Conservation (phyloP, 1,140 invertebrate species). For the Magallana angulata region DNA sequence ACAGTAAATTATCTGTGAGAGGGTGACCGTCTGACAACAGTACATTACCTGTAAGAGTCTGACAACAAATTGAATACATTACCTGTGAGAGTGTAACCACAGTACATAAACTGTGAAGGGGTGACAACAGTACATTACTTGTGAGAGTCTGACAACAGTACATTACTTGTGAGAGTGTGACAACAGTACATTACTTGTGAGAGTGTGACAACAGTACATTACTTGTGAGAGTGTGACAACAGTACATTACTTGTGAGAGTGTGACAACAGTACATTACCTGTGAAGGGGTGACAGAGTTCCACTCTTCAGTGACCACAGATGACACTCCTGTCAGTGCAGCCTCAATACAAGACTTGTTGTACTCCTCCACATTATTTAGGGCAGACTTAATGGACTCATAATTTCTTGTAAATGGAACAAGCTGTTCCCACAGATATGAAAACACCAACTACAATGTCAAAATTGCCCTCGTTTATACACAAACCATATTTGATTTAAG, state of each 20-base stretch:
- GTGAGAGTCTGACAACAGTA: constrained; percentile 86
- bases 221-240: constrained; percentile 84
- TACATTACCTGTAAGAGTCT: constrained; percentile 89
- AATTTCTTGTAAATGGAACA: constrained; percentile 91
- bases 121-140: constrained; percentile 92
- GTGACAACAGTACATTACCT: constrained; percentile 83
- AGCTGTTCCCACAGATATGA: constrained; percentile 89
- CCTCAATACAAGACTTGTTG: constrained; percentile 91
- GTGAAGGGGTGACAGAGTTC: constrained; percentile 87
- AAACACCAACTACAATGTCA: constrained; percentile 84
- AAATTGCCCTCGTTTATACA: too few species aligned
- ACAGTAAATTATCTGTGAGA: constrained; percentile 78
- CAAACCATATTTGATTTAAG: too few species aligned
- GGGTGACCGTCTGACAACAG: constrained; percentile 85
- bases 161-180: constrained; percentile 88
- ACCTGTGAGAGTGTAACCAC: too few species aligned
- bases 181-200: constrained; percentile 89
- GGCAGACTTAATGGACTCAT: constrained; percentile 87
- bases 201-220: constrained; percentile 83
- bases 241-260: constrained; percentile 87
- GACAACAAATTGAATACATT: constrained; percentile 82
- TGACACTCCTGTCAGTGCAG: constrained; percentile 87
- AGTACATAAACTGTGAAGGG: constrained; percentile 79
- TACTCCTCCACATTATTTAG: constrained; percentile 88
- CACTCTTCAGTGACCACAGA: constrained; percentile 90